phyloP scores from a whole-genome alignment of 2,113 vertebrate genomes.

The Ammodytes marinus region DNA sequence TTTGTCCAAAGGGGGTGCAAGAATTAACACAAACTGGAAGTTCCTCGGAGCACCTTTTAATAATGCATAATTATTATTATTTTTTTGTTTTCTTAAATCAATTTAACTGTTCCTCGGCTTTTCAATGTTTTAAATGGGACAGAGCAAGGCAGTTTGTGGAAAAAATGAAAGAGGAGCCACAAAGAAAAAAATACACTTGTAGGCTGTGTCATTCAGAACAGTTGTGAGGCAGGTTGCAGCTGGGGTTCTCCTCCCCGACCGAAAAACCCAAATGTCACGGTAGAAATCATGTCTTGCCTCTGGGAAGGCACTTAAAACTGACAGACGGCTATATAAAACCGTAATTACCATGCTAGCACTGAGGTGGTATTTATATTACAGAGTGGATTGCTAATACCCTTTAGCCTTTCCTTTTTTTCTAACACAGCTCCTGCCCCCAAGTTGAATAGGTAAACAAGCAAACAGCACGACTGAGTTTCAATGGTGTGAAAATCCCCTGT shows the following conservation, averaged over 20 bases:
- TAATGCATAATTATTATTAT: neutral
- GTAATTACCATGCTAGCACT: conserved; percentile 57
- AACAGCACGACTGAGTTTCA: conserved; percentile 58
- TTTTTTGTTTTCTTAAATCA: neutral
- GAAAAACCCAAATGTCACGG: conserved; percentile 30
- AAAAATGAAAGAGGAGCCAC: conserved; percentile 10
- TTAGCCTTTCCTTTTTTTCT: conserved; percentile 39
- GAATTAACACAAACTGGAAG: too few relatives aligned
- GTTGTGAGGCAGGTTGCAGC: conserved; percentile 41
- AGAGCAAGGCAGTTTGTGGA: neutral
- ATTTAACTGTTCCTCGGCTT: neutral
- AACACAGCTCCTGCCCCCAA: conserved; percentile 4
- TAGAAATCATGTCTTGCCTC: conserved; percentile 38
- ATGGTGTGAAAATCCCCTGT: conserved; percentile 78
- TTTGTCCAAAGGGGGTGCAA: too few relatives aligned
- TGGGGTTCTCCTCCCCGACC: conserved; percentile 2
- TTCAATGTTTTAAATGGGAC: neutral
- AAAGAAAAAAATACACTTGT: conserved; percentile 23
- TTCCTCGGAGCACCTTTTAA: neutral
- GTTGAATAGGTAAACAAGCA: conserved; percentile 43
- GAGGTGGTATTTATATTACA: conserved; percentile 67
- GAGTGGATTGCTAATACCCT: conserved; percentile 64
- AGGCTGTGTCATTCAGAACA: conserved; percentile 41
- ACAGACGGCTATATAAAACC: conserved; percentile 62
- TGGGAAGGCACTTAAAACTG: conserved; percentile 55